Percentiles rank a stretch among this genome's conserved stretches.
Conservation (phyloP, 2,888 invertebrate genomes). For the Caenorhabditis auriculariae region DNA sequence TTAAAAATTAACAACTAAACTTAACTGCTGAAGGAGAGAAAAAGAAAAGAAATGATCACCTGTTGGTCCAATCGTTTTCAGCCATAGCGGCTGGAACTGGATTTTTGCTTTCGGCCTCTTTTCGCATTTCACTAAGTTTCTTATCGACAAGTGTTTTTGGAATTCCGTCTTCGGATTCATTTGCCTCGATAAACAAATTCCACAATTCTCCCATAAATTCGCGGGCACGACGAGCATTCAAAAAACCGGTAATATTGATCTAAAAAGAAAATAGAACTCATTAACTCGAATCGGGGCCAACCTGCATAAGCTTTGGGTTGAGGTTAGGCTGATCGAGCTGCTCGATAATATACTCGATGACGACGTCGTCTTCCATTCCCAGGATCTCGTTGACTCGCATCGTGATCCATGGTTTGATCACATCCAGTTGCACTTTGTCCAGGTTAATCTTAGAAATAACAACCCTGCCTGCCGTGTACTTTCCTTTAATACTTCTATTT, state of each 20-base stretch:
- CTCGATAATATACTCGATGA: slow-evolving; percentile 97
- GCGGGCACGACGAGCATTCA: slow-evolving; percentile 94
- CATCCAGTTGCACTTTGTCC: slow-evolving; percentile 95
- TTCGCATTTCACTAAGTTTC: slow-evolving; percentile 93
- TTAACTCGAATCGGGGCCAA: slow-evolving; percentile 3
- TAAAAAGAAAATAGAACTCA: slow-evolving; percentile 69
- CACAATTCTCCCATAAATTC: slow-evolving; percentile 97
- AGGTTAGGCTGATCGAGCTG: slow-evolving; percentile 83
- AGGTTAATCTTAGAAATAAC: slow-evolving; percentile 82
- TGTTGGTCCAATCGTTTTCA: slow-evolving; percentile 39
- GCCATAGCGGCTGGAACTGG: slow-evolving; percentile 4
- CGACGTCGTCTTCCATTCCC: slow-evolving; percentile 97
- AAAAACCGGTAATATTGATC: slow-evolving; percentile 97
- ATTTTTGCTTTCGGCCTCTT: slow-evolving; percentile 67
- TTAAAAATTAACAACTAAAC: too few species aligned
- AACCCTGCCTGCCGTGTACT: too few species aligned
- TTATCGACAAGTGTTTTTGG: slow-evolving; percentile 90
- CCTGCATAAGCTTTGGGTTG: slow-evolving; percentile 55
- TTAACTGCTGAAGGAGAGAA: too few species aligned
- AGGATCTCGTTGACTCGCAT: slow-evolving; percentile 92
- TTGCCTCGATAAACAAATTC: slow-evolving; percentile 87
- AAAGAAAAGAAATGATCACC: slow-evolving; percentile 8
- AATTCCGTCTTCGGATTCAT: slow-evolving; percentile 85
- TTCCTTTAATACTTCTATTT: slow-evolving; percentile 18
- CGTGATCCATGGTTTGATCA: slow-evolving; percentile 97